Evolutionary conservation across 2,888 invertebrate species (phyloP).

Genomic region (Hydriomena furcata): DNA sequence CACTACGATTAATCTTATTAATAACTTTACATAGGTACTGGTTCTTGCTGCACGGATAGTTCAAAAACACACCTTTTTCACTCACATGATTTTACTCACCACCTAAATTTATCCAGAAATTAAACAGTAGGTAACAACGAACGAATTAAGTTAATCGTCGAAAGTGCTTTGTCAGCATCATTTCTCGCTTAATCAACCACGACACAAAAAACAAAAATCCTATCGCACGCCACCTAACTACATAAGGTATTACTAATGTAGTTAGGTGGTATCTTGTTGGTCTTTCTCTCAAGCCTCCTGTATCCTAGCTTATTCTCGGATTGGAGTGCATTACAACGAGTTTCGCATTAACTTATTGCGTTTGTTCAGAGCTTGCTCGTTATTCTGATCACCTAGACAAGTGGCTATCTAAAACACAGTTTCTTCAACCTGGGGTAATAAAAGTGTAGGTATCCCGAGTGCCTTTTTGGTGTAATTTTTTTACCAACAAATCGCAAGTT

Average conservation of each 20-base stretch:
- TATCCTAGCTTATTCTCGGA: constrained; percentile 19
- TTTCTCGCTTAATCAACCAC: not conserved
- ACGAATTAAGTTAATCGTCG: constrained; percentile 8
- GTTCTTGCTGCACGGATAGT: too few species aligned
- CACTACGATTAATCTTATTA: too few species aligned
- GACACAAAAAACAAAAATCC: too few species aligned
- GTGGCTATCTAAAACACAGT: not conserved
- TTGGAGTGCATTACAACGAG: constrained; percentile 31
- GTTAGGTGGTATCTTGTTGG: not conserved
- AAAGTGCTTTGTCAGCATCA: constrained; percentile 11
- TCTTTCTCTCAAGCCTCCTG: constrained; percentile 19
- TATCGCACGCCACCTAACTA: not conserved
- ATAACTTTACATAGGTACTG: too few species aligned
- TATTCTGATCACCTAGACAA: constrained; percentile 17
- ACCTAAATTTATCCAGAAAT: not conserved
- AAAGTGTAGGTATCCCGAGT: too few species aligned
- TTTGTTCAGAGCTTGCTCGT: constrained; percentile 22
- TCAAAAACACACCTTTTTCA: not conserved
- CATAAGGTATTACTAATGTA: not conserved
- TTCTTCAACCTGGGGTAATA: too few species aligned
- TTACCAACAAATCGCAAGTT: too few species aligned
- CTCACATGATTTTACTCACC: too few species aligned
- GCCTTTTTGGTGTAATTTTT: too few species aligned
- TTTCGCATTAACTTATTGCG: constrained; percentile 34
- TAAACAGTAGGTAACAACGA: too few species aligned